A percentile compares a stretch with the other conserved stretches of the same genome.
These are phyloP conservation scores for Carpatolechia fugitivella DNA, from an alignment of 2,888 invertebrate species.

Conservation along the genomic window DNA sequence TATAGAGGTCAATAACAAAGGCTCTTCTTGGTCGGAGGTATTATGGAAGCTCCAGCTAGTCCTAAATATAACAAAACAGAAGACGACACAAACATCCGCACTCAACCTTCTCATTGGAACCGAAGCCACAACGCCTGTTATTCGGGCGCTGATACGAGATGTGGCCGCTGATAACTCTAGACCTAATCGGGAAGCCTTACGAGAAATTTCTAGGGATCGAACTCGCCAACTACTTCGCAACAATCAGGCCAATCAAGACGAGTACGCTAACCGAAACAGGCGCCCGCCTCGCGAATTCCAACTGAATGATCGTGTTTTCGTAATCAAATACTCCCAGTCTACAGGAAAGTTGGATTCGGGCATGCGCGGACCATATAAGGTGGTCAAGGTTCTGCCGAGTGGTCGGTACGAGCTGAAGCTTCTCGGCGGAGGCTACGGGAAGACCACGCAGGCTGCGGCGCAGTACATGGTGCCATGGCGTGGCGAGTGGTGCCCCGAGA, in stretches of 20 bases:
- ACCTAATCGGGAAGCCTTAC: background rate
- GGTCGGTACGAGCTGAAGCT: slow-evolving; percentile 19
- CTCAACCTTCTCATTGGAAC: slow-evolving; percentile 8
- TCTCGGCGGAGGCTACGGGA: slow-evolving; percentile 22
- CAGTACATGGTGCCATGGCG: slow-evolving; percentile 24
- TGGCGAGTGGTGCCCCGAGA: slow-evolving; percentile 7
- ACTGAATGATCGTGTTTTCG: slow-evolving; percentile 22
- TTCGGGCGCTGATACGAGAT: background rate
- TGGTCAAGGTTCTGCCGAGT: slow-evolving; percentile 4
- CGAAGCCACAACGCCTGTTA: background rate
- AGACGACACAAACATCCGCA: background rate
- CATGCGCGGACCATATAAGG: slow-evolving; percentile 9
- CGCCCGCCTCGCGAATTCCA: slow-evolving; percentile 6
- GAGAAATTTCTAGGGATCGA: background rate
- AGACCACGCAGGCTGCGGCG: slow-evolving; percentile 24
- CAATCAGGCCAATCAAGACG: background rate
- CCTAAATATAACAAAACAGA: background rate
- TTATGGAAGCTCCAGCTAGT: slow-evolving; percentile 2
- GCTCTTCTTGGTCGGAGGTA: slow-evolving; percentile 15
- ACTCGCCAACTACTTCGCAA: background rate
- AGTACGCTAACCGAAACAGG: background rate
- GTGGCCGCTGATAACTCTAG: background rate
- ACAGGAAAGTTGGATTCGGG: slow-evolving; percentile 18
- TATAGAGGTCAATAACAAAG: too few species aligned
- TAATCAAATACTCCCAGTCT: slow-evolving; percentile 17